These are phyloP conservation scores for Genyomyrus donnyi DNA, from an alignment of 2,113 vertebrate genomes.

Conservation along the genomic window DNA sequence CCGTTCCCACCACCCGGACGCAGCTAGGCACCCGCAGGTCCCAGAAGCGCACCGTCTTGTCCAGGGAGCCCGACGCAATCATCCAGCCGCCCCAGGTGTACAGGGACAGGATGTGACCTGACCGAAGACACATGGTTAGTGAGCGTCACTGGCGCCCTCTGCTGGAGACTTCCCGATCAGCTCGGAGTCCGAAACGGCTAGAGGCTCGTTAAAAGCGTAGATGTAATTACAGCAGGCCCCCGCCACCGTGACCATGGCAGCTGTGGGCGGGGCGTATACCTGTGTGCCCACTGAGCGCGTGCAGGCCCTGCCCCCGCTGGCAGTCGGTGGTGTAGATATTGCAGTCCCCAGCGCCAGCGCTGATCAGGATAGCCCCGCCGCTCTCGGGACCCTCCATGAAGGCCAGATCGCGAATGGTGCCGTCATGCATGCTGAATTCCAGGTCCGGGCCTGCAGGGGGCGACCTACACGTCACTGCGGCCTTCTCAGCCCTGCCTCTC, in stretches of 20 bases:
- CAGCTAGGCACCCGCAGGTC: constrained; percentile 94
- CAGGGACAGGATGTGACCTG: constrained; percentile 95
- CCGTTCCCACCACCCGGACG: constrained; percentile 91
- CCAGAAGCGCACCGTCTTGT: constrained; percentile 97
- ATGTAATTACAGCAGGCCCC: neutral
- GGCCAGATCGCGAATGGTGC: constrained; percentile 93
- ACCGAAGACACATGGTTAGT: neutral
- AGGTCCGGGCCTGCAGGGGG: constrained; percentile 75
- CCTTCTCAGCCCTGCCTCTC: neutral
- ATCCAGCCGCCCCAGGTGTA: constrained; percentile 98
- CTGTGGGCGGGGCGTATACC: constrained; percentile 30
- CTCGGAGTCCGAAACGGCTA: neutral
- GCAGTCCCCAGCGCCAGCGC: constrained; percentile 94
- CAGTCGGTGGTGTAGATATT: constrained; percentile 66
- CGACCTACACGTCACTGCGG: neutral
- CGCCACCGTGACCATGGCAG: neutral
- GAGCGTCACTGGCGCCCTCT: neutral
- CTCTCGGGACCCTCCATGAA: constrained; percentile 98
- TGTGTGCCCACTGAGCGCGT: constrained; percentile 81
- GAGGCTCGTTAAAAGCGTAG: neutral
- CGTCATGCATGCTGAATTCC: constrained; percentile 96
- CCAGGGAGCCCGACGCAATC: constrained; percentile 95
- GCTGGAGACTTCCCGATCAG: neutral
- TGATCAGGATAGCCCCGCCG: constrained; percentile 92
- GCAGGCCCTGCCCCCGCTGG: constrained; percentile 75